Conservation (phyloP, 2,797 vertebrate species). For the Smutsia gigantea region DNA sequence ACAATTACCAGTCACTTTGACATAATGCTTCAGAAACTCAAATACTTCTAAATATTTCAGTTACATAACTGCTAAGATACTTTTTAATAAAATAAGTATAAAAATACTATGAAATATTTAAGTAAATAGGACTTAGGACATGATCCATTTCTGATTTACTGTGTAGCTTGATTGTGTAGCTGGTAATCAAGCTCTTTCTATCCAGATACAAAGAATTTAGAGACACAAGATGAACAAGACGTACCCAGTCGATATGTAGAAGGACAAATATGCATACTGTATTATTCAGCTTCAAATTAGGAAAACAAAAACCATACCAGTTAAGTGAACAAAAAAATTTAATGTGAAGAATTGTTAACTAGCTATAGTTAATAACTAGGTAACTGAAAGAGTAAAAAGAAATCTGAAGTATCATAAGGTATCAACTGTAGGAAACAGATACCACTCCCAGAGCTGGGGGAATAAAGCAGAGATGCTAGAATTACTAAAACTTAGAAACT, state of each 20-base stretch:
- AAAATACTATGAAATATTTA: not conserved
- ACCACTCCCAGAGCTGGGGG: not conserved
- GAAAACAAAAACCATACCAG: not conserved
- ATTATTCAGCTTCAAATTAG: not conserved
- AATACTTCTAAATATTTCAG: not conserved
- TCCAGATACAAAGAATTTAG: not conserved
- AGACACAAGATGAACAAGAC: not conserved
- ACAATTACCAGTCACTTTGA: constrained; percentile 18
- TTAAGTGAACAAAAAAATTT: constrained; percentile 27
- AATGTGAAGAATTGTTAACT: not conserved
- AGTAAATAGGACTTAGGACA: not conserved
- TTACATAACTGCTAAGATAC: not conserved
- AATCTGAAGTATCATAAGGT: not conserved
- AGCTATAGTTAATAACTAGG: not conserved
- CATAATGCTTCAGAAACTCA: constrained; percentile 40
- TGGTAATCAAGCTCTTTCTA: not conserved
- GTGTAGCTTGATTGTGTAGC: constrained; percentile 6
- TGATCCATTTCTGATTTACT: not conserved
- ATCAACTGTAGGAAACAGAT: not conserved
- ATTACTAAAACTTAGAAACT: constrained; percentile 12
- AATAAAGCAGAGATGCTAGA: constrained; percentile 16
- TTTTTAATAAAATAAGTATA: not conserved
- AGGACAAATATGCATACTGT: not conserved
- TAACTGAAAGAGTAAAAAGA: not conserved
- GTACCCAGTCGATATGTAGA: not conserved